Percentiles rank a stretch among this genome's conserved stretches.
Evolutionary conservation across 2,797 vertebrate species (phyloP).

Genomic region (Micropoecilia bifurca): DNA sequence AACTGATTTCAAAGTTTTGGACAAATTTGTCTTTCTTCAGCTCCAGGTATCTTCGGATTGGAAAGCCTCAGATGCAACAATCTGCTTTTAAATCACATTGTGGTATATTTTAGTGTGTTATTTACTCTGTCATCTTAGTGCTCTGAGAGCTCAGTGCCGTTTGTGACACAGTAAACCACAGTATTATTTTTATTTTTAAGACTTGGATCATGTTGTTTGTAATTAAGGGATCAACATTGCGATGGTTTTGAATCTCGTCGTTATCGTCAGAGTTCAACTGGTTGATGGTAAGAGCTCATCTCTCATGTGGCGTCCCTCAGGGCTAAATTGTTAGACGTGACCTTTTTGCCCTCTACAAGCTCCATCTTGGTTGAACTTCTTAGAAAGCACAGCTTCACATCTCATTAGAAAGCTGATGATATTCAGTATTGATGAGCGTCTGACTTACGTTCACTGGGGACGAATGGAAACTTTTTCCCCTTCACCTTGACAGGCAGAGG

Average conservation of each 20-base stretch:
- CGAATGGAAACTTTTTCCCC: slow-evolving; percentile 81
- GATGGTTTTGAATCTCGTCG: not conserved
- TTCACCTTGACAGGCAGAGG: slow-evolving; percentile 82
- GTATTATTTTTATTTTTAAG: not conserved
- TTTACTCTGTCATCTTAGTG: not conserved
- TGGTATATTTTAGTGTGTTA: not conserved
- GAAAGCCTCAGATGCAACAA: too few relatives aligned
- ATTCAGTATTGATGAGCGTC: not conserved
- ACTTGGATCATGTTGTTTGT: not conserved
- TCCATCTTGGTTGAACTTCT: not conserved
- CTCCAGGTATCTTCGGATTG: not conserved
- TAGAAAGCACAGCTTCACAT: not conserved
- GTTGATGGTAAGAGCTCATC: not conserved
- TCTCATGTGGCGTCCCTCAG: not conserved
- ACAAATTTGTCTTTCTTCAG: not conserved
- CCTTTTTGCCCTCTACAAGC: not conserved
- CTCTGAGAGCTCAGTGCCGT: not conserved
- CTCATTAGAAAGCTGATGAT: not conserved
- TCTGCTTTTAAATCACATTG: not conserved
- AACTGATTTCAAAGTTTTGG: not conserved
- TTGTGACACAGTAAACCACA: not conserved
- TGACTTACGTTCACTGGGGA: slow-evolving; percentile 83
- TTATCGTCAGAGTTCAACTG: not conserved
- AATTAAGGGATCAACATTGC: not conserved
- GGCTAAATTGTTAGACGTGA: not conserved